phyloP scores from a whole-genome alignment of 2,113 vertebrate species.

The Bettongia penicillata region DNA sequence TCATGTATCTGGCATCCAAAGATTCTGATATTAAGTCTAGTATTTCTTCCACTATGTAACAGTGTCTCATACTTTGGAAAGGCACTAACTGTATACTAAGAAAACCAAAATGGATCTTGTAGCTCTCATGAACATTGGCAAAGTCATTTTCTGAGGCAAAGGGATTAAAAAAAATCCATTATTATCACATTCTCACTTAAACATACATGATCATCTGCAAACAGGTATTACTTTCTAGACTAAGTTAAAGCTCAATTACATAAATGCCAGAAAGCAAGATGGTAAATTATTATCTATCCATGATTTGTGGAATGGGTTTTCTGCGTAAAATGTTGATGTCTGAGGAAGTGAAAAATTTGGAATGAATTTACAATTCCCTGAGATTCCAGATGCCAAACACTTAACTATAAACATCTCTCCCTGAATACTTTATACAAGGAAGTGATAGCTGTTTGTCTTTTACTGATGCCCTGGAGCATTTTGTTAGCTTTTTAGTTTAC shows the following conservation, averaged over 20 bases:
- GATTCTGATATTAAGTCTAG: neutral
- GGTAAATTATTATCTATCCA: neutral
- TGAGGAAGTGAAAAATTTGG: neutral
- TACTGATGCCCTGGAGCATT: neutral
- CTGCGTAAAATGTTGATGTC: neutral
- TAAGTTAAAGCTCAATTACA: neutral
- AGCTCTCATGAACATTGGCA: neutral
- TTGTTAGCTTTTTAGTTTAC: neutral
- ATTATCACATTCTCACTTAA: neutral
- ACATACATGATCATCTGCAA: fast-evolving
- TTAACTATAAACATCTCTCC: neutral
- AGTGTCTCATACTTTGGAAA: neutral
- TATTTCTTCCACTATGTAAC: neutral
- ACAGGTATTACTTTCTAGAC: neutral
- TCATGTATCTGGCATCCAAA: neutral
- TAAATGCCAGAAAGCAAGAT: neutral
- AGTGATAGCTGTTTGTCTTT: neutral
- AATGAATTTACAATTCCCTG: neutral
- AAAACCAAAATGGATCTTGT: neutral
- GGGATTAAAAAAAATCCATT: neutral
- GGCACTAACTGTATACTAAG: neutral
- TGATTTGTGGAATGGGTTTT: neutral
- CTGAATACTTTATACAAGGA: neutral
- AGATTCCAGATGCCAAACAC: neutral
- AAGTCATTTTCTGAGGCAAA: neutral